phyloP scores from a whole-genome alignment of 1,140 invertebrate genomes.

The Homalodisca vitripennis region DNA sequence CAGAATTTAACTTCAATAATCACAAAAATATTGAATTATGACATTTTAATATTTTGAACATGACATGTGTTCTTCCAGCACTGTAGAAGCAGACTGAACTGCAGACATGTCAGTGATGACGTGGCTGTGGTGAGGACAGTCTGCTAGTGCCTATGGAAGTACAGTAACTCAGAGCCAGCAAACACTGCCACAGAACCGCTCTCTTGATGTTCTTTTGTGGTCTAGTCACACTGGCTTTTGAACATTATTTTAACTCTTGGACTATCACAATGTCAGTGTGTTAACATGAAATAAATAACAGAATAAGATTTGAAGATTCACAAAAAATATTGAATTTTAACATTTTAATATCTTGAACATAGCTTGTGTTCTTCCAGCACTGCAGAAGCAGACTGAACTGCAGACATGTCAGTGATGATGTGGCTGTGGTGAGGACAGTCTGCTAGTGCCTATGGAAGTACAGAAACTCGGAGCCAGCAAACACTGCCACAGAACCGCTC shows the following conservation, averaged over 20 bases:
- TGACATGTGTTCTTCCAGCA: constrained; percentile 54
- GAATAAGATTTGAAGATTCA: no score
- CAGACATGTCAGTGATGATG: background rate
- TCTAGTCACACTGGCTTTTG: constrained; percentile 7
- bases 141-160: constrained; percentile 18
- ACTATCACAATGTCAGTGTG: no score
- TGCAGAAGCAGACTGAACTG: constrained; percentile 16
- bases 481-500: constrained; percentile 24
- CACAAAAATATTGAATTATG: no score
- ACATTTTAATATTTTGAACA: no score
- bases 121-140: constrained; percentile 1
- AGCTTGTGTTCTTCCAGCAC: constrained; percentile 17
- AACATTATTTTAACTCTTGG: no score
- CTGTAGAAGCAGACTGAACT: constrained; percentile 19
- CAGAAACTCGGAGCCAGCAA: constrained; percentile 4
- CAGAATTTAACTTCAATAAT: no score
- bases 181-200: constrained; percentile 24
- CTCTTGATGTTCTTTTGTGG: constrained; percentile 22
- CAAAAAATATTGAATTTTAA: no score
- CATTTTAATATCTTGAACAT: no score
- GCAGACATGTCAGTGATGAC: background rate
- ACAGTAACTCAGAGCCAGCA: constrained; percentile 6
- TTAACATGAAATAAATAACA: no score
- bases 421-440: constrained; percentile 1
- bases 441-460: constrained; percentile 21